Percentiles rank a stretch among this genome's conserved stretches.
Conservation (phyloP, 2,888 invertebrate genomes). For the Chymomyza fuscimana region DNA sequence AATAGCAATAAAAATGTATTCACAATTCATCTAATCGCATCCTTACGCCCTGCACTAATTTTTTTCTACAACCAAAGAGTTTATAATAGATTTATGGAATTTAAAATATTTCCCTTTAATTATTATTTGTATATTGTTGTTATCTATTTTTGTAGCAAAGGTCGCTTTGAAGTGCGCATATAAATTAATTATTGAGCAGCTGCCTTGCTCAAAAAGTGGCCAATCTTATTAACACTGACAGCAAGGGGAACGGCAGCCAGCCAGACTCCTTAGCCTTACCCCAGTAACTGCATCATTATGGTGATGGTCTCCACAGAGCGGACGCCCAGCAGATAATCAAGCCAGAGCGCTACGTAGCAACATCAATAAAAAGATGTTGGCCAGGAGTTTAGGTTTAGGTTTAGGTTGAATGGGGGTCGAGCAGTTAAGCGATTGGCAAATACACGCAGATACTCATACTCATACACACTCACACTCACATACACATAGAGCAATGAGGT, state of each 20-base stretch:
- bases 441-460: constrained; percentile 6
- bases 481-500: constrained; percentile 10
- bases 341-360: neutral
- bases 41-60: no score
- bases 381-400: neutral
- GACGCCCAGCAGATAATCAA: neutral
- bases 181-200: constrained; percentile 40
- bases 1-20: no score
- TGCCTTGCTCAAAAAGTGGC: neutral
- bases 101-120: neutral
- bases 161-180: constrained; percentile 55
- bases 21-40: no score
- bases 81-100: neutral
- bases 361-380: neutral
- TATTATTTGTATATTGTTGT: neutral
- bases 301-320: neutral
- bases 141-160: neutral
- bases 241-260: neutral
- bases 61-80: neutral
- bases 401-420: neutral
- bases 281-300: neutral
- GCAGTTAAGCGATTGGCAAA: constrained; percentile 19
- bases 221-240: neutral
- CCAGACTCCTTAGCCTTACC: no score
- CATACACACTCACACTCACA: constrained; percentile 11